These are phyloP conservation scores for Morinoia aosen DNA, from an alignment of 2,888 invertebrate genomes.

Conservation along the genomic window DNA sequence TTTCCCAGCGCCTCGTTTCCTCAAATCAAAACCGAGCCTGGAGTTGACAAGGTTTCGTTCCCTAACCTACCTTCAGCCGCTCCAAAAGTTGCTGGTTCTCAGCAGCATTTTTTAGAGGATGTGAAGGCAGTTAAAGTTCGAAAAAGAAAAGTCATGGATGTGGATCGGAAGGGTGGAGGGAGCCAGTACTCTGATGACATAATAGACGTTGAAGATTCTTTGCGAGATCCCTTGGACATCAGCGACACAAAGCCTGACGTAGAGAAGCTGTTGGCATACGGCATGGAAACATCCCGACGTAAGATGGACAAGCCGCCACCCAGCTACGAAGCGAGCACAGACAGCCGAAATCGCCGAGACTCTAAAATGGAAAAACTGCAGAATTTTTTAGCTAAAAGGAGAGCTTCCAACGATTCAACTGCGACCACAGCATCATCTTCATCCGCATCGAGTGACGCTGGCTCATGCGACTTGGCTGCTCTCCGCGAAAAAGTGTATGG, in stretches of 20 bases:
- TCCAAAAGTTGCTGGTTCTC: conserved; percentile 50
- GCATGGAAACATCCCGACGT: background rate
- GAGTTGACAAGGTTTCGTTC: conserved; percentile 61
- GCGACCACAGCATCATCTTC: conserved; percentile 29
- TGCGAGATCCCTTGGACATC: conserved; percentile 41
- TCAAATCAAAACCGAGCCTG: conserved; percentile 58
- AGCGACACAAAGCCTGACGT: conserved; percentile 54
- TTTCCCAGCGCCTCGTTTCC: conserved; percentile 57
- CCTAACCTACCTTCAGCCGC: conserved; percentile 56
- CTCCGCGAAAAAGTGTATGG: conserved; percentile 67
- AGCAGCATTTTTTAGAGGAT: conserved; percentile 68
- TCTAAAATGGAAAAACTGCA: conserved; percentile 63
- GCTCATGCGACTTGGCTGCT: conserved; percentile 64
- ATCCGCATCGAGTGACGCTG: conserved; percentile 27
- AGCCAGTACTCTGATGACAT: conserved; percentile 60
- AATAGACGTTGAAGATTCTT: conserved; percentile 64
- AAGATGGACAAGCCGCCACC: conserved; percentile 18
- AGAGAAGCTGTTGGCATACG: conserved; percentile 41
- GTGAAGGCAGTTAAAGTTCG: conserved; percentile 66
- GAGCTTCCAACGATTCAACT: conserved; percentile 57
- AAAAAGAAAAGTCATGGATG: conserved; percentile 64
- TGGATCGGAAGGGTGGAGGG: conserved; percentile 64
- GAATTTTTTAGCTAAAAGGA: conserved; percentile 61
- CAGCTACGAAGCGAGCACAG: conserved; percentile 45
- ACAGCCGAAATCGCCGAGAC: conserved; percentile 60